Percentiles rank a stretch among this genome's conserved stretches.
These are phyloP conservation scores for Luscinia luscinia DNA, from an alignment of 2,797 vertebrate species.

Conservation along the genomic window DNA sequence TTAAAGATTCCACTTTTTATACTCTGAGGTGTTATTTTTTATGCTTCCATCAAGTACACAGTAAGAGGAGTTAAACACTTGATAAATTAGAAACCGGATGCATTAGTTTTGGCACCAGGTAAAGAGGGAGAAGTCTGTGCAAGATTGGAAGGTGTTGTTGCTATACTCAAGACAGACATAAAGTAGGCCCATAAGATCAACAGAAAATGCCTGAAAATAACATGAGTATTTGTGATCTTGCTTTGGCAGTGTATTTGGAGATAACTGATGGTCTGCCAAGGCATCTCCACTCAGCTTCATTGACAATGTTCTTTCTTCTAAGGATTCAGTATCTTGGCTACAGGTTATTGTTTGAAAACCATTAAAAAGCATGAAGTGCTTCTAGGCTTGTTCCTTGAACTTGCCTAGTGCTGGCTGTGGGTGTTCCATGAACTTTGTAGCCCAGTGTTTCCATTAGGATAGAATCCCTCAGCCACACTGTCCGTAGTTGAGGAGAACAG, in stretches of 20 bases:
- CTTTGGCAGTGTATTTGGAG: background rate
- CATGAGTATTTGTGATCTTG: background rate
- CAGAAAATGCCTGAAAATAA: background rate
- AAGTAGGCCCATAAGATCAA: background rate
- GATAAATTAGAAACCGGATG: background rate
- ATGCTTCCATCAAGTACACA: background rate
- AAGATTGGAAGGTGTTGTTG: background rate
- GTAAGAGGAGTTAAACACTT: background rate
- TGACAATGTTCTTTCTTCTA: background rate
- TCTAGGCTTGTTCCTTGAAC: background rate
- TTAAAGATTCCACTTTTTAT: background rate
- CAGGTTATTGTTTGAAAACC: background rate
- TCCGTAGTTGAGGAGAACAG: background rate
- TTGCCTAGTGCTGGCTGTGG: background rate
- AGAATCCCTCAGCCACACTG: background rate
- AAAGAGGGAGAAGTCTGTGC: background rate
- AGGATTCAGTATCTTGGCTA: background rate
- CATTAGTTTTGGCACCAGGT: background rate
- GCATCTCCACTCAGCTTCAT: background rate
- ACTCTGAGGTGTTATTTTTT: background rate
- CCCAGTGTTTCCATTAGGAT: background rate
- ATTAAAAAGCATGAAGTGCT: background rate
- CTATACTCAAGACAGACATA: background rate
- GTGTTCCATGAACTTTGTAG: fast-evolving
- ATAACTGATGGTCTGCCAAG: background rate